These are phyloP conservation scores for Ellobius talpinus DNA, from an alignment of 2,113 vertebrate species.

Conservation along the genomic window DNA sequence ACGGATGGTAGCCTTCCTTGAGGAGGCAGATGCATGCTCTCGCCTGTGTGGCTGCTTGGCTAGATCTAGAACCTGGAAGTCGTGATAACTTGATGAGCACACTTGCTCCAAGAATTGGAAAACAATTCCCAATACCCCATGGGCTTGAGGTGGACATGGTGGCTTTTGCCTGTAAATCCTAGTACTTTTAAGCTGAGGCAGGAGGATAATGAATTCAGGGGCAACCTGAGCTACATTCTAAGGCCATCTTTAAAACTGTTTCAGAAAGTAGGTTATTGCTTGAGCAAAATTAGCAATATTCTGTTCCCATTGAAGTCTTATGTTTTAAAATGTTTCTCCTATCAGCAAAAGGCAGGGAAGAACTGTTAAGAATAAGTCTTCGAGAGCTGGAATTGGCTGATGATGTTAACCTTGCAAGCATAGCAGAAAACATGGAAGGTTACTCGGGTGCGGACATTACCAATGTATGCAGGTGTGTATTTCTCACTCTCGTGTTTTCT, in stretches of 20 bases:
- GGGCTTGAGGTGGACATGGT: background rate
- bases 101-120: background rate
- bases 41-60: background rate
- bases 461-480: slow-evolving; percentile 96
- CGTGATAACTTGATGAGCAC: background rate
- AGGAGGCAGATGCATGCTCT: background rate
- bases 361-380: slow-evolving; percentile 95
- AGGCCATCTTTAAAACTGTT: background rate
- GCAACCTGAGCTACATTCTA: background rate
- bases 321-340: slow-evolving; percentile 72
- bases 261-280: background rate
- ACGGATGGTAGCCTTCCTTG: background rate
- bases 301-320: slow-evolving; percentile 28
- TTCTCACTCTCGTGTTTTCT: background rate
- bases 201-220: background rate
- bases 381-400: slow-evolving; percentile 95
- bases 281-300: background rate
- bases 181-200: background rate
- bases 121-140: background rate
- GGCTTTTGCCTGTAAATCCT: background rate
- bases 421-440: slow-evolving; percentile 97
- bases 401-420: slow-evolving; percentile 95
- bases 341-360: slow-evolving; percentile 95
- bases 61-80: background rate
- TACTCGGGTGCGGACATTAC: slow-evolving; percentile 99